Evolutionary conservation across 2,113 vertebrate genomes (phyloP), one percentile per base, ranked within the genome.

Genomic region (Oreotrochilus melanogaster): DNA sequence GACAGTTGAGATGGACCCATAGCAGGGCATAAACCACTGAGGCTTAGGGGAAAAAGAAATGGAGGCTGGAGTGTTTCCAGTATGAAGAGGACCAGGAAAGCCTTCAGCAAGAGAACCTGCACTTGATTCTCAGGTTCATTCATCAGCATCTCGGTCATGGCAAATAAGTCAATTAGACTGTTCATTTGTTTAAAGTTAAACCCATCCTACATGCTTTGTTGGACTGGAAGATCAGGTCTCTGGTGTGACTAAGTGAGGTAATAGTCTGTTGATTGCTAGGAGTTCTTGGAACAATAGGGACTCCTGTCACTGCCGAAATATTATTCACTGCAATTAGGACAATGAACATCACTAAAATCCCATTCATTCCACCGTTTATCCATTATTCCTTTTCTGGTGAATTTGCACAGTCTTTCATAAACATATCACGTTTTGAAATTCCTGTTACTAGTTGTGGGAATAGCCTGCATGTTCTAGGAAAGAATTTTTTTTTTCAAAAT

Each of bases 221-320:
- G 37, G 72, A 83, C 94, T 93, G 79, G 94, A 93, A 94, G 65
- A 93, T 93, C 86, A 51, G 51, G 91, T 92, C 82, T 90, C 80
- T 86, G 60, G 85, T 78, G 70, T 88, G 91, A 76, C 89, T 90
- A 85, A 94, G 91, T 73, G 78, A 71, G 64, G 65, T 88, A 94
- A 88, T 88, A 83, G 47, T 43, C 71, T 91, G 84, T 48, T 89
- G 85, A 93, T 86, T 82, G 71, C 82, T 86, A 65, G 43, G 56
- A 83, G 61, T 88, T 96, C 89, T 81, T 80, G 85, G 93, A 95
- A 91, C 58, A 90, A 67, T 79, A 42, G 78, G 37, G 21, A 47
- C 47, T 89, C 30, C 51, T 64, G 24, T 72, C 39, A 53, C 43
- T 93, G 90, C 90, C 86, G 92, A 93, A 93, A 78, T 88, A 70